Base-by-base conservation (phyloP, 2,113 vertebrate species). In the Promerops cafer region DNA sequence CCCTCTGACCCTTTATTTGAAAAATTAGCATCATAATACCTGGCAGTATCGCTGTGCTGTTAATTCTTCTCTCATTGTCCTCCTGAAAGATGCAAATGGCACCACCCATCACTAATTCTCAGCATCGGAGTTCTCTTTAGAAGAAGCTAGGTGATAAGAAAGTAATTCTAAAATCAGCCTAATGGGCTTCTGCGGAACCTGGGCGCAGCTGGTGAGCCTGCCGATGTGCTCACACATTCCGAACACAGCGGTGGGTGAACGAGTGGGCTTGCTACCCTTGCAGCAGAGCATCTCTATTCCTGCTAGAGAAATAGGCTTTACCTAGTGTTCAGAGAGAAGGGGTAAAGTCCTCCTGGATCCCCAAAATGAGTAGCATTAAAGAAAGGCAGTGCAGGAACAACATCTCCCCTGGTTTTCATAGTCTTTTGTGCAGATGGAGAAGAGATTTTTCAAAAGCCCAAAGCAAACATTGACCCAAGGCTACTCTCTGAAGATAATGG, bases 21-120 rank as follows among this genome's bases (percentile, higher is more conserved):
- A 89, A 93, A 93, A 96, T 97, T 86, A 95, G 23, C 95, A 92
- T 95, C 59, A 97, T 16, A 94, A 96, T 88, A 50, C 75, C 37
- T 9, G 8, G 63, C 4, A 1, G 16, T 40, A 68, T 65, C 33
- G 2, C 5, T 1, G 52, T 16, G 59, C 50, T 37, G 47, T 50
- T 94, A 72, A 90, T 90, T 80, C n/a, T 22, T 57, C 52, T 57
- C 74, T 71, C 90, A 54, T 77, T 74, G 79, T 96, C 75, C 45
- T 60, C 42, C 42, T 13, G 63, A 80, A 88, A 87, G 75, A 88
- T 27, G 79, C 53, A 87, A 79, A 83, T 4, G 37, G 66, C 40
- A 87, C 63, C 52, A 28, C 8, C 60, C 56, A 3, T 87, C 40
- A 37, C 81, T 54, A 61, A 84, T 76, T 78, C 61, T 35, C 77